Conservation (phyloP, 1,140 invertebrate genomes). For the Oedothorax gibbosus region DNA sequence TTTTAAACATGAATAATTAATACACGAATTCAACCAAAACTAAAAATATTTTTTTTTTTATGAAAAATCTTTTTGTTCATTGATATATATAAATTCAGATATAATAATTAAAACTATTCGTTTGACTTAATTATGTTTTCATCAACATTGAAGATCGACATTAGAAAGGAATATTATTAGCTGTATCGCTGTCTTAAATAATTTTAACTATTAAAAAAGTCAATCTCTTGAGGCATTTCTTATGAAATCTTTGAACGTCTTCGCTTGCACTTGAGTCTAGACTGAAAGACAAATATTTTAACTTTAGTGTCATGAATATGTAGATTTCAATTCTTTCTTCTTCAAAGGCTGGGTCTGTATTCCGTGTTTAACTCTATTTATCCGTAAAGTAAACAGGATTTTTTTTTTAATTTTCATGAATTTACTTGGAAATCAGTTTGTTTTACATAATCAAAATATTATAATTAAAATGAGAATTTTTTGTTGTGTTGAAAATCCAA, state of each 20-base stretch:
- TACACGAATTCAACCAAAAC: no score
- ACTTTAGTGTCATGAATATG: background rate
- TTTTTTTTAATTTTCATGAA: slow-evolving; percentile 10
- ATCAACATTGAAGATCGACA: no score
- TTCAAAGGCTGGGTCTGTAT: background rate
- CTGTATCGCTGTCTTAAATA: no score
- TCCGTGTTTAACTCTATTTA: background rate
- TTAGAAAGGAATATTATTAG: no score
- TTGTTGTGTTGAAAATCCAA: background rate
- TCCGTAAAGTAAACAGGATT: background rate
- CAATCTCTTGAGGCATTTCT: no score
- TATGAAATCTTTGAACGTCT: background rate
- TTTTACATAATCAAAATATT: slow-evolving; percentile 11
- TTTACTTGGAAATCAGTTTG: background rate
- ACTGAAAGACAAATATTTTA: slow-evolving; percentile 14
- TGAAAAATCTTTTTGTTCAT: no score
- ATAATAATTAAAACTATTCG: no score
- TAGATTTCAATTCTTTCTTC: slow-evolving; percentile 3
- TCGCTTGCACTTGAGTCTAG: background rate
- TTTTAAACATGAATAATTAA: no score
- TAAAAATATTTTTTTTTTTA: no score
- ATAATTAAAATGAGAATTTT: background rate
- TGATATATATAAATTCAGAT: no score
- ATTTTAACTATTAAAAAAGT: no score
- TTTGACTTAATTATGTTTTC: no score